These are phyloP conservation scores for Seriola aureovittata DNA, from an alignment of 2,113 vertebrate species.

Conservation along the genomic window DNA sequence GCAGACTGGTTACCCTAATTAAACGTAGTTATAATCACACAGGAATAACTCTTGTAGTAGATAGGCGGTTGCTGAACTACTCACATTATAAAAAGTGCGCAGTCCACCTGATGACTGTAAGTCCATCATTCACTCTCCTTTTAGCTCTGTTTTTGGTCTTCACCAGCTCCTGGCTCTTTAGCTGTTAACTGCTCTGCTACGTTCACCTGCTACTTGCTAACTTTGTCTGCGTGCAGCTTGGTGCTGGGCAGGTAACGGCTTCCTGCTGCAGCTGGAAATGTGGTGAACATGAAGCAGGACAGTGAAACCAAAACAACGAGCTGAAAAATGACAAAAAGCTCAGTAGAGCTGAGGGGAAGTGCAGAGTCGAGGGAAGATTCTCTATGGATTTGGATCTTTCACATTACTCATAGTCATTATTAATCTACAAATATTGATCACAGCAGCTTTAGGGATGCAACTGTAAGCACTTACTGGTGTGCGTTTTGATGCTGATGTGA, in stretches of 20 bases:
- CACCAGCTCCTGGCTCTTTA: background rate
- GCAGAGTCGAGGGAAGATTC: background rate
- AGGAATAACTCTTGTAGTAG: background rate
- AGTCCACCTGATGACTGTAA: background rate
- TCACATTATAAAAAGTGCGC: too few species aligned
- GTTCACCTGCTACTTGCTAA: background rate
- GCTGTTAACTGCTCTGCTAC: background rate
- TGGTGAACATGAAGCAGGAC: too few species aligned
- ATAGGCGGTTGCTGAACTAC: too few species aligned
- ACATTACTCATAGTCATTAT: background rate
- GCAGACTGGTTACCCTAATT: too few species aligned
- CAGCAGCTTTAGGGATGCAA: conserved; percentile 48
- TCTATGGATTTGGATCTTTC: background rate
- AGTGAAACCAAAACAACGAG: background rate
- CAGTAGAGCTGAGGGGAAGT: background rate
- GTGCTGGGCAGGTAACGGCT: too few species aligned
- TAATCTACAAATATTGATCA: conserved; percentile 41
- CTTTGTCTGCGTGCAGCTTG: background rate
- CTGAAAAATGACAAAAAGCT: background rate
- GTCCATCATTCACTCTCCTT: too few species aligned
- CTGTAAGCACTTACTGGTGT: background rate
- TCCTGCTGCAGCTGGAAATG: too few species aligned
- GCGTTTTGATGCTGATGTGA: background rate
- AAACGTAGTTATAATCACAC: background rate
- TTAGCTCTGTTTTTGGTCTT: background rate